These are phyloP conservation scores for Aporrectodea caliginosa DNA, from an alignment of 1,140 invertebrate genomes.

Conservation along the genomic window DNA sequence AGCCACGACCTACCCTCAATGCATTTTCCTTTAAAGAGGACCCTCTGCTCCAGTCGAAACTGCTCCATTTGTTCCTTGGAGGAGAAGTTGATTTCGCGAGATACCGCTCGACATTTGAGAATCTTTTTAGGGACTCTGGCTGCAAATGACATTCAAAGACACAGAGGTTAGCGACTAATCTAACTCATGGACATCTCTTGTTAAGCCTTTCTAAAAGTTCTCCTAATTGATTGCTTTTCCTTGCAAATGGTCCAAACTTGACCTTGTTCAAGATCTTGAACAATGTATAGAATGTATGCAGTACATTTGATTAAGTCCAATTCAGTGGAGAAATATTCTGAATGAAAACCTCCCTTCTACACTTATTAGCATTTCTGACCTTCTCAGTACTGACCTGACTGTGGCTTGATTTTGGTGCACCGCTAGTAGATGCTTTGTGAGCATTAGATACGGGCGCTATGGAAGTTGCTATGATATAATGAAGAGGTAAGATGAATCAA, in stretches of 20 bases:
- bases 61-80: constrained; percentile 93
- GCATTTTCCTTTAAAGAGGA: constrained; percentile 67
- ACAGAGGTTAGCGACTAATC: background rate
- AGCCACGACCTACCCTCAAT: constrained; percentile 59
- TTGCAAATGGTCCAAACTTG: background rate
- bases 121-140: constrained; percentile 94
- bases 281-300: background rate
- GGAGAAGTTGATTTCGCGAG: constrained; percentile 97
- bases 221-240: background rate
- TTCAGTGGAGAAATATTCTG: background rate
- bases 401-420: too few species aligned
- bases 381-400: too few species aligned
- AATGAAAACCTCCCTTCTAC: too few species aligned
- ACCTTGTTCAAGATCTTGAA: background rate
- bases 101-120: constrained; percentile 89
- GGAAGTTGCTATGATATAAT: background rate
- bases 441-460: background rate
- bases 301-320: background rate
- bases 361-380: too few species aligned
- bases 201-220: background rate
- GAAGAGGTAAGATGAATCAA: background rate
- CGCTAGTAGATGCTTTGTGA: too few species aligned
- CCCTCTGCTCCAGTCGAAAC: constrained; percentile 92
- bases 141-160: too few species aligned
- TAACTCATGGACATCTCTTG: background rate